phyloP scores from a whole-genome alignment of 2,888 invertebrate species.

The Pycnomerus fuliginosus region DNA sequence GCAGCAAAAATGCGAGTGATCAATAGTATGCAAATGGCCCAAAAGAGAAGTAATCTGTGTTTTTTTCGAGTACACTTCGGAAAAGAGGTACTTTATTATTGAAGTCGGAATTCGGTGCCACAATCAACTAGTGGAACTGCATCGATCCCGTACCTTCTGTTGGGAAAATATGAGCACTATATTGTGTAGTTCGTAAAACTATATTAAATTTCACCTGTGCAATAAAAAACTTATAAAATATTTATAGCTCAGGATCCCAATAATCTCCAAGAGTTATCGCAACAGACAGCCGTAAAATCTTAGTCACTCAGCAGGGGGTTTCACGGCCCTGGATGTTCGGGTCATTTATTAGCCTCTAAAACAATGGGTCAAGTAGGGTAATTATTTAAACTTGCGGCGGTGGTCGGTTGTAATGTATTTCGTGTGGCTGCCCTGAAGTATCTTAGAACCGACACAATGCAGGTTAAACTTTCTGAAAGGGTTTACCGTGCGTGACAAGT shows the following conservation, averaged over 20 bases:
- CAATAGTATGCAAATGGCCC: constrained; percentile 12
- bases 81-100: constrained; percentile 11
- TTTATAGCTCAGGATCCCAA: too few relatives aligned
- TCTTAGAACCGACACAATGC: constrained; percentile 15
- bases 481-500: constrained; percentile 12
- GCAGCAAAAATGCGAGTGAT: constrained; percentile 7
- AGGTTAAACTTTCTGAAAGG: constrained; percentile 8
- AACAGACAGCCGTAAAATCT: too few relatives aligned
- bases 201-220: too few relatives aligned
- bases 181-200: too few relatives aligned
- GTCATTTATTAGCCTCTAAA: constrained; percentile 16
- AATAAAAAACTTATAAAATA: too few relatives aligned
- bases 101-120: constrained; percentile 5
- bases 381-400: constrained; percentile 17
- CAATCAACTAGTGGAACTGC: too few relatives aligned
- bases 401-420: constrained; percentile 14
- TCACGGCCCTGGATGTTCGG: too few relatives aligned
- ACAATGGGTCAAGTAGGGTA: constrained; percentile 13
- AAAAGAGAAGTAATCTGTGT: not conserved
- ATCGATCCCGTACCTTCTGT: too few relatives aligned
- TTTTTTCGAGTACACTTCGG: too few relatives aligned
- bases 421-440: constrained; percentile 10
- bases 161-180: too few relatives aligned
- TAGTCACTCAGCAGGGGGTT: too few relatives aligned
- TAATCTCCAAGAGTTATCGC: too few relatives aligned